Evolutionary conservation across 2,888 invertebrate species (phyloP).

Genomic region (Cristatella mucedo): DNA sequence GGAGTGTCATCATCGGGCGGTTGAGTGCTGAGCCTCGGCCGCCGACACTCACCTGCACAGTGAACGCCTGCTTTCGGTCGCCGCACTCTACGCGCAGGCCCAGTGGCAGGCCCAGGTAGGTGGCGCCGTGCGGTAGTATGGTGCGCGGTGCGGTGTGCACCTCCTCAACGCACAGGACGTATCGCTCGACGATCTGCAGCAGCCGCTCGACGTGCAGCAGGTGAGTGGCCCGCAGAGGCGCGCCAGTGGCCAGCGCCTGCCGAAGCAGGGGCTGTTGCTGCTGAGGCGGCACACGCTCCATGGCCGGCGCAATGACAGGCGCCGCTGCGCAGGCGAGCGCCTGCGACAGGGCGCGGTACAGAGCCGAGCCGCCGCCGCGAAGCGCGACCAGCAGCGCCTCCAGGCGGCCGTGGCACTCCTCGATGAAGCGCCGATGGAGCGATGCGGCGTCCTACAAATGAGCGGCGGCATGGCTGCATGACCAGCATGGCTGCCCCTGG

Average conservation of each 20-base stretch:
- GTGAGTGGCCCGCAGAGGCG: conserved; percentile 4
- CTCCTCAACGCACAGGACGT: conserved; percentile 40
- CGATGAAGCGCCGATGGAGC: conserved; percentile 40
- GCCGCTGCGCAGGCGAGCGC: conserved; percentile 38
- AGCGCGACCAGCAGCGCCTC: conserved; percentile 20
- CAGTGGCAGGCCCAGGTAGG: conserved; percentile 40
- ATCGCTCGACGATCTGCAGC: conserved; percentile 39
- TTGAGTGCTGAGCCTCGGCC: no score
- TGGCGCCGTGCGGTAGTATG: conserved; percentile 41
- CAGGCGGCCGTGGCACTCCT: conserved; percentile 39
- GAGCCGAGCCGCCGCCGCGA: conserved; percentile 24
- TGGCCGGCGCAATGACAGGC: conserved; percentile 33
- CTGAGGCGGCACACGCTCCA: neutral
- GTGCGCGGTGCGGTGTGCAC: conserved; percentile 34
- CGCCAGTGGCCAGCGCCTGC: neutral
- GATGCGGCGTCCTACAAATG: conserved; percentile 30
- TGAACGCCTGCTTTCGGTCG: conserved; percentile 20
- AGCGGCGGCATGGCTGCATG: no score
- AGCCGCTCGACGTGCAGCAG: conserved; percentile 38
- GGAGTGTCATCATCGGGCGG: no score
- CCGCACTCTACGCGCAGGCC: conserved; percentile 35
- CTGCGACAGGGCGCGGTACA: conserved; percentile 32
- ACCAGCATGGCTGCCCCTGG: no score
- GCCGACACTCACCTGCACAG: conserved; percentile 34
- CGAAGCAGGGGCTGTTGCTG: neutral